These are phyloP conservation scores for Drosophila parthenogenetica DNA, from an alignment of 2,888 invertebrate genomes.

Conservation along the genomic window DNA sequence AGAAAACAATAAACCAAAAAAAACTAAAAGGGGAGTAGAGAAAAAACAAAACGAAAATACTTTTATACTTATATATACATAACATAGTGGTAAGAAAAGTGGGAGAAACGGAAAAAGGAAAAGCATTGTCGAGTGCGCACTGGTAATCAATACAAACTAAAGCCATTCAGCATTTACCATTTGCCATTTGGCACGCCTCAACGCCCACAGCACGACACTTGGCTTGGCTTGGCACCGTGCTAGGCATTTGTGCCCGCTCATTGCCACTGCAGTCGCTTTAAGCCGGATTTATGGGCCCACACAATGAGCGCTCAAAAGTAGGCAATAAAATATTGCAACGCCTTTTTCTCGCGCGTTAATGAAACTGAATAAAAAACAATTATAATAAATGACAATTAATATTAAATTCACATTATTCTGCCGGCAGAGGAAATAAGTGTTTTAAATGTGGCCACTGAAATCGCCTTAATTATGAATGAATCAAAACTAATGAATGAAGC, in stretches of 20 bases:
- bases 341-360: conserved; percentile 7
- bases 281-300: conserved; percentile 3
- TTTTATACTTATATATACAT: conserved; percentile 8
- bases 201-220: conserved; percentile 28
- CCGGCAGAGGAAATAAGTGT: neutral
- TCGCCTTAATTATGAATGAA: conserved; percentile 25
- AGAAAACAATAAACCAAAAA: conserved; percentile 74
- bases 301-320: conserved; percentile 46
- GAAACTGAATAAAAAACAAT: conserved; percentile 24
- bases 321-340: conserved; percentile 51
- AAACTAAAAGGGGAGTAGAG: neutral
- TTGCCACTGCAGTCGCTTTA: conserved; percentile 30
- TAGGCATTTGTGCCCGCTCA: conserved; percentile 33
- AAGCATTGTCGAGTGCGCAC: conserved; percentile 23
- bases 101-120: neutral
- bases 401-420: conserved; percentile 12
- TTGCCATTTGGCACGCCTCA: conserved; percentile 52
- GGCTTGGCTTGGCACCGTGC: conserved; percentile 14
- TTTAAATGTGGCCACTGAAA: conserved; percentile 13
- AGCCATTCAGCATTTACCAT: conserved; percentile 49
- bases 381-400: conserved; percentile 21
- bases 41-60: conserved; percentile 28
- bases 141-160: conserved; percentile 65
- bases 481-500: conserved; percentile 23
- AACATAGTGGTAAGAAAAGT: neutral